These are phyloP conservation scores for Abramis brama DNA, from an alignment of 2,113 vertebrate genomes.

Conservation along the genomic window DNA sequence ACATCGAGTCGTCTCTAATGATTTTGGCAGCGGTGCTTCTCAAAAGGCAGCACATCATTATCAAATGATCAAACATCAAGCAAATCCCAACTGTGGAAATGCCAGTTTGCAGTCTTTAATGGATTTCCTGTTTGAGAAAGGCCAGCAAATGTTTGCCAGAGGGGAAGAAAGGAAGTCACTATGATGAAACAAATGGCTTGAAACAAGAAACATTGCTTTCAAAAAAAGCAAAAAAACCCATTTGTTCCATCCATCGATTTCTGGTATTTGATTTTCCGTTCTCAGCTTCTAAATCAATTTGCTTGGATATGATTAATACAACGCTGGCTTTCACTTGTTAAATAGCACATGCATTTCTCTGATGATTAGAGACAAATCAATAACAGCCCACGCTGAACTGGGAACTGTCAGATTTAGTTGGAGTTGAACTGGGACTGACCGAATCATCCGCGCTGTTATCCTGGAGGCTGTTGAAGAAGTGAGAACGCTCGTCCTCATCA, in stretches of 20 bases:
- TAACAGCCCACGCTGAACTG: neutral
- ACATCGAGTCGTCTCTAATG: conserved; percentile 11
- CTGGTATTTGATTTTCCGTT: neutral
- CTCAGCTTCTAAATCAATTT: neutral
- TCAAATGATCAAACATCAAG: conserved; percentile 32
- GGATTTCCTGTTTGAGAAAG: conserved; percentile 26
- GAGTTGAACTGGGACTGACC: conserved; percentile 64
- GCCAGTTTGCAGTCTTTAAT: conserved; percentile 30
- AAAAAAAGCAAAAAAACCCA: neutral
- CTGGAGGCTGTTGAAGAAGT: conserved; percentile 84
- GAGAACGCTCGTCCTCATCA: conserved; percentile 92
- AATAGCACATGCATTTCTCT: neutral
- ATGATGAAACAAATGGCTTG: neutral
- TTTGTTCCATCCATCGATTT: neutral
- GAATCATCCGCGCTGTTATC: conserved; percentile 85
- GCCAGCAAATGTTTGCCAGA: conserved; percentile 36
- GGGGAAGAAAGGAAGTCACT: conserved; percentile 16
- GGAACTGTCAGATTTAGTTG: neutral
- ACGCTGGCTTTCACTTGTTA: neutral
- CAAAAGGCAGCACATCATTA: conserved; percentile 7
- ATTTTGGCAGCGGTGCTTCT: neutral
- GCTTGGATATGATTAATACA: neutral
- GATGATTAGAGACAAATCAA: neutral
- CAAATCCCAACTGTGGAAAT: conserved; percentile 30
- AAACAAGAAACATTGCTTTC: neutral